These are phyloP conservation scores for Hypotaenidia okinawae DNA, from an alignment of 2,797 vertebrate species.

Conservation along the genomic window DNA sequence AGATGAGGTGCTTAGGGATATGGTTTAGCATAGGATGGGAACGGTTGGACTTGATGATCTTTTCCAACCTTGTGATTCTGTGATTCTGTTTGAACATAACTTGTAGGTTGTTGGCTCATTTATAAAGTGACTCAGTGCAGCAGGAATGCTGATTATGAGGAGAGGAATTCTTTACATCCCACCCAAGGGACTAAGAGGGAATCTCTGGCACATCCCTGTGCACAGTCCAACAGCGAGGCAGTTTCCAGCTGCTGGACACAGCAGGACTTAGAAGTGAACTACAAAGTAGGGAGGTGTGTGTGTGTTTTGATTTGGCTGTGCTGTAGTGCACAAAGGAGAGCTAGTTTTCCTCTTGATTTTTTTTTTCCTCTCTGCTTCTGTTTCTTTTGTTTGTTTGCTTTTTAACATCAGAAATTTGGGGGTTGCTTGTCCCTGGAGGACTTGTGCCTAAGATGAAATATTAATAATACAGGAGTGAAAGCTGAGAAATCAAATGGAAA, in stretches of 20 bases:
- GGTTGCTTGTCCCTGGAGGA: background rate
- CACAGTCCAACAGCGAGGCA: background rate
- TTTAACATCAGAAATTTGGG: background rate
- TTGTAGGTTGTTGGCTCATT: background rate
- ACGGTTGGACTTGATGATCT: too few relatives aligned
- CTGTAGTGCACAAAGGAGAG: background rate
- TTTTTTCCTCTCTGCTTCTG: background rate
- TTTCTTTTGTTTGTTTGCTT: slow-evolving; percentile 1
- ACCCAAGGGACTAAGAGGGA: slow-evolving; percentile 31
- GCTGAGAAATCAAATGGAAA: background rate
- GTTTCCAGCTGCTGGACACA: background rate
- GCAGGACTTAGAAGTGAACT: background rate
- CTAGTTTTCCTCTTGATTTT: background rate
- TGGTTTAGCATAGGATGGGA: too few relatives aligned
- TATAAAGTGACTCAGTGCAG: slow-evolving; percentile 8
- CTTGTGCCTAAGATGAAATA: slow-evolving; percentile 25
- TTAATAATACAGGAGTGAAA: background rate
- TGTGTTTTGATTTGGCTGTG: slow-evolving; percentile 30
- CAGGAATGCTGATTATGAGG: slow-evolving; percentile 54
- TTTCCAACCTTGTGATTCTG: too few relatives aligned
- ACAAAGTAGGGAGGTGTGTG: background rate
- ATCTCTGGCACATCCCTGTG: slow-evolving; percentile 45
- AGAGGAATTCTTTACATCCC: slow-evolving; percentile 43
- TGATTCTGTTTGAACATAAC: background rate
- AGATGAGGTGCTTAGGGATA: too few relatives aligned